Base-by-base conservation (phyloP, 2,888 invertebrate species). In the Oxytorus armatus region DNA sequence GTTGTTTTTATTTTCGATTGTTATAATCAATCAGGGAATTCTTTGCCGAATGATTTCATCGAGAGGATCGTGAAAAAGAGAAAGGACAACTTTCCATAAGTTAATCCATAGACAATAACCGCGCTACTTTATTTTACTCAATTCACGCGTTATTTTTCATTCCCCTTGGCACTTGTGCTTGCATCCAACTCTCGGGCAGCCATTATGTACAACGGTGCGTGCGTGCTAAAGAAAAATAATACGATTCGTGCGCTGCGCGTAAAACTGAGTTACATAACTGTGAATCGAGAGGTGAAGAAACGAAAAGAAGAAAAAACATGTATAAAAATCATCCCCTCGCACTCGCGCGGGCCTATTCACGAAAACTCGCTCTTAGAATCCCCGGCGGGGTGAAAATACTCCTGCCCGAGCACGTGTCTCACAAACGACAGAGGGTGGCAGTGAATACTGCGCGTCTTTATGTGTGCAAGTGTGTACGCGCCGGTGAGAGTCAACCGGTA, bases 161-260 rank as follows among this genome's bases (percentile, higher is more conserved):
- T 36, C 53, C 42, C 55, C 51, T 76, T 49, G 76, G 72, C 79
- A 76, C 76, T 80, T 80, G 79, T 80, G 79, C 79, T 39, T 57
- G 79, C 79, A 80, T 80, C 76, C 49, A 80, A 80, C 79, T 80
- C 79, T 76, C 79, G 77, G 55, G 65, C 70, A 39, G 49, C 65
- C 42, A 29, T 61, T 5, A 5, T 36, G 33, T n/a, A n/a, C n/a
- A n/a, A n/a, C n/a, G n/a, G n/a, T n/a, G n/a, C n/a, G n/a, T 53
- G 39, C 61, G 49, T 61, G 49, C 21, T 47, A 14, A 33, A 59
- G 59, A 59, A 49, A 72, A 51, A n/a, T n/a, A n/a, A n/a, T n/a
- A n/a, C n/a, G n/a, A n/a, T n/a, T n/a, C n/a, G n/a, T n/a, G n/a
- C n/a, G n/a, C n/a, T n/a, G n/a, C n/a, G n/a, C n/a, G n/a, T n/a